These are phyloP conservation scores for Tursiops truncatus DNA, from an alignment of 2,113 vertebrate genomes.

Conservation along the genomic window DNA sequence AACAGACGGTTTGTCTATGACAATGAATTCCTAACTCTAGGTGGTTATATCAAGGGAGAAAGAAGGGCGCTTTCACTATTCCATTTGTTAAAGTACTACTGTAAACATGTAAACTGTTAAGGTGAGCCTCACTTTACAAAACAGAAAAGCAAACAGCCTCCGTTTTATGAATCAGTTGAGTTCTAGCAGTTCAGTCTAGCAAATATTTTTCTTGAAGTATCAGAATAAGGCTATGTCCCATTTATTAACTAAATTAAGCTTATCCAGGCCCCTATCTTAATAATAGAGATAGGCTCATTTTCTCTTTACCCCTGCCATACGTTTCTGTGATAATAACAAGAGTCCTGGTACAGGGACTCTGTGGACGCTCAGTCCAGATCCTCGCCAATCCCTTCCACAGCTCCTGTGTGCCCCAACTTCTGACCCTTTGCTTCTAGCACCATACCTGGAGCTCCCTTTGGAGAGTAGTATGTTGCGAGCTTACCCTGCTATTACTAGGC, in stretches of 20 bases:
- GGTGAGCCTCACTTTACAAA: not conserved
- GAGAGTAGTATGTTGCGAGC: not conserved
- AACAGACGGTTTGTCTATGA: not conserved
- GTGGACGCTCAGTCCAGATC: not conserved
- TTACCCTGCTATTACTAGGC: not conserved
- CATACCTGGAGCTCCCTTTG: not conserved
- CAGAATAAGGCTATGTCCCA: not conserved
- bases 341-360: not conserved
- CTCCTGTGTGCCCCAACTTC: not conserved
- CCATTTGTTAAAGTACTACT: not conserved
- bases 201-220: not conserved
- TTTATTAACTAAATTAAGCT: constrained; percentile 22
- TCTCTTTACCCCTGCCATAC: not conserved
- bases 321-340: not conserved
- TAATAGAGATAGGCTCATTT: not conserved
- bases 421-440: not conserved
- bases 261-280: not conserved
- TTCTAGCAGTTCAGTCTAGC: not conserved
- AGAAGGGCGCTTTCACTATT: not conserved
- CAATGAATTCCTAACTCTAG: not conserved
- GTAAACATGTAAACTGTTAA: not conserved
- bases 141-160: not conserved
- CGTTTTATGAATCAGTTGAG: not conserved
- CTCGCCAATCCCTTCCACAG: not conserved
- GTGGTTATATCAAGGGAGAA: not conserved